These are phyloP conservation scores for Esperia sulphurella DNA, from an alignment of 2,888 invertebrate genomes.

Conservation along the genomic window DNA sequence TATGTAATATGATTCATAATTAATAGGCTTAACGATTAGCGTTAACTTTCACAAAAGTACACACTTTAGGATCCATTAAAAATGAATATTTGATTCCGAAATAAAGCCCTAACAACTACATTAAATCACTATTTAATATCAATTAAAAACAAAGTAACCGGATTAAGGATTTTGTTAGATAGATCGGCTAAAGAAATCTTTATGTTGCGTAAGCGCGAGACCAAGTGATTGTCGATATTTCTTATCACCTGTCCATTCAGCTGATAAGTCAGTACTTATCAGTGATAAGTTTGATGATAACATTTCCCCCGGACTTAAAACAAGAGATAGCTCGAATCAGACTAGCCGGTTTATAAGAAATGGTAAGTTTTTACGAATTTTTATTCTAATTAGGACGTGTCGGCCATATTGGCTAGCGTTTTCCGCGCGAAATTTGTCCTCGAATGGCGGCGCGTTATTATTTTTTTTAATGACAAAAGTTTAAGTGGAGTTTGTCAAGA, in stretches of 20 bases:
- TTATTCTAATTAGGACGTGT: conserved; percentile 30
- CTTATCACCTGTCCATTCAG: conserved; percentile 3
- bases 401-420: not conserved
- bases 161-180: not conserved
- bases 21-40: no score
- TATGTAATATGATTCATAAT: no score
- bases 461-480: not conserved
- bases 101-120: no score
- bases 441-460: not conserved
- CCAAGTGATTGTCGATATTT: conserved; percentile 4
- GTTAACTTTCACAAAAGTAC: no score
- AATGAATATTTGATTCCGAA: no score
- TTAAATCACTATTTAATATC: no score
- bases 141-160: not conserved
- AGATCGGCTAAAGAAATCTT: conserved; percentile 1
- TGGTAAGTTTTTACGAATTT: conserved; percentile 56
- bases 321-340: conserved; percentile 42
- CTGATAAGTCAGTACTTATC: conserved; percentile 25
- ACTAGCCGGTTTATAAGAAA: conserved; percentile 49
- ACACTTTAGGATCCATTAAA: no score
- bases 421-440: not conserved
- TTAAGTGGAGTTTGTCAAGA: not conserved
- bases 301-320: conserved; percentile 13
- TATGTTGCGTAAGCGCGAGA: conserved; percentile 1
- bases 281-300: conserved; percentile 14